Conservation (phyloP, 2,797 vertebrate species). For the Chaenodraco wilsoni region DNA sequence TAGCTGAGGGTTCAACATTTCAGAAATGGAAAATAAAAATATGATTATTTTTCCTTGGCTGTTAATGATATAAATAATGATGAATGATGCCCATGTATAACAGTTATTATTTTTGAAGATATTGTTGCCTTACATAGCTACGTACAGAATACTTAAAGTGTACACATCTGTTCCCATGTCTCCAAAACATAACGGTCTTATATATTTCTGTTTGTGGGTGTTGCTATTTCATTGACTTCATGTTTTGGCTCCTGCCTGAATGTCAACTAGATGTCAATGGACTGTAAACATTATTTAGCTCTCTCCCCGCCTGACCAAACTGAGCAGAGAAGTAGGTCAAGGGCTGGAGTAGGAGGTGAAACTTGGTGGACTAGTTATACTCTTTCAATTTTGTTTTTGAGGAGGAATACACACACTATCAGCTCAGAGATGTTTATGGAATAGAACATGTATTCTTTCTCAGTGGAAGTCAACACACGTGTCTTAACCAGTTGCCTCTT, state of each 20-base stretch:
- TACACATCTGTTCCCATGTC: neutral
- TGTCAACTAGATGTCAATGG: constrained; percentile 38
- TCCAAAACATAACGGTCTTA: neutral
- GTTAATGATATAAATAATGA: constrained; percentile 24
- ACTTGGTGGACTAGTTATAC: constrained; percentile 52
- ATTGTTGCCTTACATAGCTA: neutral
- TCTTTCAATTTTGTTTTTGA: constrained; percentile 6
- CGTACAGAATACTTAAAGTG: neutral
- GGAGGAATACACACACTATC: neutral
- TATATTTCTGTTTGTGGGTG: neutral
- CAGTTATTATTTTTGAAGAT: constrained; percentile 22
- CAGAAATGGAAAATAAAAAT: neutral
- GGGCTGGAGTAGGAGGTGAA: constrained; percentile 41
- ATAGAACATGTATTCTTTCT: neutral
- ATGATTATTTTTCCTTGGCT: neutral
- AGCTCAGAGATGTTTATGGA: neutral
- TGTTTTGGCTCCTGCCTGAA: constrained; percentile 9
- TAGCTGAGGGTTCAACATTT: neutral
- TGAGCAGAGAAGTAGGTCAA: constrained; percentile 61
- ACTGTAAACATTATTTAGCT: constrained; percentile 57
- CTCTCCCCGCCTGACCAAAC: constrained; percentile 26
- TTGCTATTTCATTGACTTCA: constrained; percentile 4
- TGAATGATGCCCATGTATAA: constrained; percentile 8
- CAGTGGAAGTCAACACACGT: neutral
- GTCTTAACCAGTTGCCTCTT: neutral